A percentile compares a stretch with the other conserved stretches of the same genome.
phyloP scores from a whole-genome alignment of 2,113 vertebrate species.

The Otolemur garnettii region DNA sequence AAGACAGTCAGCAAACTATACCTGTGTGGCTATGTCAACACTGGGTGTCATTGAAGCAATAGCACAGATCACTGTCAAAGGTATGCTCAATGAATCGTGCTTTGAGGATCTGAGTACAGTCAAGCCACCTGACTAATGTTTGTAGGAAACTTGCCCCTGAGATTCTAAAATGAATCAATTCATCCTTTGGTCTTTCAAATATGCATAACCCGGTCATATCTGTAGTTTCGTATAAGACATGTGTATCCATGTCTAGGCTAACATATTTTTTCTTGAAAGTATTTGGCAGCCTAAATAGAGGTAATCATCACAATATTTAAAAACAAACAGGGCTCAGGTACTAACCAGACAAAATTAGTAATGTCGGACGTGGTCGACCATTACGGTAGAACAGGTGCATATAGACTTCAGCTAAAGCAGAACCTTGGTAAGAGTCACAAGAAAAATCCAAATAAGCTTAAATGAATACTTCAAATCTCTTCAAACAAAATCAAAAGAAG shows the following conservation, averaged over 20 bases:
- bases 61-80: constrained; percentile 99
- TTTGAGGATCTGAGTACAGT: not conserved
- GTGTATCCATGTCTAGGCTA: not conserved
- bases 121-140: not conserved
- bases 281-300: not conserved
- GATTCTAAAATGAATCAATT: not conserved
- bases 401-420: not conserved
- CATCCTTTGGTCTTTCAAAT: not conserved
- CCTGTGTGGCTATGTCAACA: constrained; percentile 99
- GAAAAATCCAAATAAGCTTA: not conserved
- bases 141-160: not conserved
- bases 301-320: constrained; percentile 25
- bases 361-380: not conserved
- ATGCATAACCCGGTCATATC: not conserved
- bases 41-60: constrained; percentile 99
- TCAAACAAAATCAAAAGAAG: not conserved
- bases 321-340: not conserved
- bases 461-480: not conserved
- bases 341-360: not conserved
- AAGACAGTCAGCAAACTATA: constrained; percentile 99
- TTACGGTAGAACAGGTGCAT: not conserved
- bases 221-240: not conserved
- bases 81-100: constrained; percentile 84
- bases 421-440: not conserved
- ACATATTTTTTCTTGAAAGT: not conserved